Conservation (phyloP, 2,113 vertebrate species). For the Climacteris rufus region DNA sequence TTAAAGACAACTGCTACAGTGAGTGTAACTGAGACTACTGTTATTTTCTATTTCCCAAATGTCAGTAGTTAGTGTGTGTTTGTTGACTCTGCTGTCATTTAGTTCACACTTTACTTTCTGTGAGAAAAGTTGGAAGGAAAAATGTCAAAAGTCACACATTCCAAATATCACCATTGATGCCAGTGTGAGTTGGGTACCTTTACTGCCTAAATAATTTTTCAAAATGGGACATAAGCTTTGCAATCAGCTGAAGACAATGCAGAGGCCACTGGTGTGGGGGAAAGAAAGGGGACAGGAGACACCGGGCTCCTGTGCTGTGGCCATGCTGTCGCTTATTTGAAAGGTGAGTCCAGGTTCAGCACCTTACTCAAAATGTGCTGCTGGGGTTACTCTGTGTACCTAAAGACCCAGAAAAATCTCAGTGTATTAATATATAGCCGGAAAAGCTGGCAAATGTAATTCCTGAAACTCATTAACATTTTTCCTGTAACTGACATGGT, state of each 20-base stretch:
- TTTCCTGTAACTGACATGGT: neutral
- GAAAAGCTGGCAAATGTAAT: neutral
- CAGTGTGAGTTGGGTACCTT: neutral
- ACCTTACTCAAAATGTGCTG: neutral
- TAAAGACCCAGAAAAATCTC: neutral
- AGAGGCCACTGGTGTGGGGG: neutral
- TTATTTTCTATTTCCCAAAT: neutral
- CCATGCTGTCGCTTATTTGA: neutral
- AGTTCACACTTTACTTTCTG: neutral
- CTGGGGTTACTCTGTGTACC: neutral
- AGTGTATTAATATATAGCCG: neutral
- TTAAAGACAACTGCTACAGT: neutral
- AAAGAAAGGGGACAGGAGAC: neutral
- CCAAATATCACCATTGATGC: neutral
- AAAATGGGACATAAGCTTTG: neutral
- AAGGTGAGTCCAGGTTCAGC: neutral
- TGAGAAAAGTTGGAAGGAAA: neutral
- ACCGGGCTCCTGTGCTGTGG: neutral
- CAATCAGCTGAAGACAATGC: neutral
- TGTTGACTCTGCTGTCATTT: neutral
- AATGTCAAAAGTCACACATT: neutral
- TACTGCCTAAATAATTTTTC: neutral
- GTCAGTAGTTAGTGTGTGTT: neutral
- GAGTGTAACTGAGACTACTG: neutral
- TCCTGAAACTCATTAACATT: fast-evolving